A percentile compares a stretch with the other conserved stretches of the same genome.
These are phyloP conservation scores for Cephalopachus bancanus DNA, from an alignment of 2,797 vertebrate species.

Conservation along the genomic window DNA sequence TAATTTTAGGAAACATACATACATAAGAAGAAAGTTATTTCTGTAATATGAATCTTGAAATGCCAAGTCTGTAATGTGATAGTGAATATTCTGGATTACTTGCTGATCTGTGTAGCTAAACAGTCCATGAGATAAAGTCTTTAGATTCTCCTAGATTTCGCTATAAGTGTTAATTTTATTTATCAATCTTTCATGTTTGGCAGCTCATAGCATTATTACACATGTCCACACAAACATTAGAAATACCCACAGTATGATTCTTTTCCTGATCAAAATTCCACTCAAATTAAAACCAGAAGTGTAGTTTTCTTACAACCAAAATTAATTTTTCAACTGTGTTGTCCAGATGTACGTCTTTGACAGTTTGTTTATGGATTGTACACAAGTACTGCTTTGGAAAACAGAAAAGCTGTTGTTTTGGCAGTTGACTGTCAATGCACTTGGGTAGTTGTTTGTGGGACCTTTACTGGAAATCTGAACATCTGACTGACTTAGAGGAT, in stretches of 20 bases:
- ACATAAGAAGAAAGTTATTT: neutral
- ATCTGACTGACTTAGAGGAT: slow-evolving; percentile 66
- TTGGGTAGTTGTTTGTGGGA: slow-evolving; percentile 51
- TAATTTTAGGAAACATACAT: neutral
- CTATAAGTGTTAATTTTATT: neutral
- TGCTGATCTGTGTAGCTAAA: neutral
- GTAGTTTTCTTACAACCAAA: slow-evolving; percentile 61
- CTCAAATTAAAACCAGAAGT: slow-evolving; percentile 76
- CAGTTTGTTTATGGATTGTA: slow-evolving; percentile 73
- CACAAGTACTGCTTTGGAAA: slow-evolving; percentile 74
- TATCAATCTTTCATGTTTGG: neutral
- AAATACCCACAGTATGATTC: slow-evolving; percentile 47
- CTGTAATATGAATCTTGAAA: neutral
- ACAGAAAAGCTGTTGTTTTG: slow-evolving; percentile 68
- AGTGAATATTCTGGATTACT: neutral
- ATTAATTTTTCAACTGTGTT: slow-evolving; percentile 79
- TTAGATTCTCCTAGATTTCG: neutral
- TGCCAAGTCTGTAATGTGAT: neutral
- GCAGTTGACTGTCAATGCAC: slow-evolving; percentile 24
- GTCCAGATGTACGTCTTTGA: slow-evolving; percentile 78
- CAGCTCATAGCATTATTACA: neutral
- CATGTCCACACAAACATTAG: neutral
- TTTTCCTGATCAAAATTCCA: slow-evolving; percentile 75
- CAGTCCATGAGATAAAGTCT: neutral
- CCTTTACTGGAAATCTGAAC: slow-evolving; percentile 77